Conservation (phyloP, 2,888 invertebrate species). For the Heliconius aoede region DNA sequence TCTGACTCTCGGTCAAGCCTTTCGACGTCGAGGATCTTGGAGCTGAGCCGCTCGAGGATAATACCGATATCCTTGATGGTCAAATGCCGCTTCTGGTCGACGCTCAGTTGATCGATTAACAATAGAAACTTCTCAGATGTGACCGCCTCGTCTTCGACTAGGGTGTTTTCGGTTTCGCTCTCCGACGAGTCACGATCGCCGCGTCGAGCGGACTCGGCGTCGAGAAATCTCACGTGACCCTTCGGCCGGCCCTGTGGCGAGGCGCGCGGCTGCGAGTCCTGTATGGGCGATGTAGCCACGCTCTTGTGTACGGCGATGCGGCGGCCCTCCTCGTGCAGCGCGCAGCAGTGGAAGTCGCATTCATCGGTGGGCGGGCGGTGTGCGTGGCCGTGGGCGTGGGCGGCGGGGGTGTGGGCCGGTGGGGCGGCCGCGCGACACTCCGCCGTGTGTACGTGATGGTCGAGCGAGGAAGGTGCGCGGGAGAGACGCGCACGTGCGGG, state of each 20-base stretch:
- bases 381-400: conserved; percentile 74
- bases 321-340: conserved; percentile 95
- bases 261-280: conserved; percentile 88
- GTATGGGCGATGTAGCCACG: conserved; percentile 96
- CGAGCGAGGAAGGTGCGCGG: conserved; percentile 87
- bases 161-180: conserved; percentile 96
- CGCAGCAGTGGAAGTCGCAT: conserved; percentile 98
- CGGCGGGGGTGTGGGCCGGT: conserved; percentile 79
- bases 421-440: conserved; percentile 91
- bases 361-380: conserved; percentile 87
- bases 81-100: conserved; percentile 95
- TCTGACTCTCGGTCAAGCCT: conserved; percentile 95
- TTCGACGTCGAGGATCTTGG: conserved; percentile 97
- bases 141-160: conserved; percentile 94
- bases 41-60: conserved; percentile 95
- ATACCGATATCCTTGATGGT: conserved; percentile 98
- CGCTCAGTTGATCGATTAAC: conserved; percentile 95
- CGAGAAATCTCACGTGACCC: conserved; percentile 94
- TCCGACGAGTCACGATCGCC: conserved; percentile 94
- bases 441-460: conserved; percentile 86
- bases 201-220: conserved; percentile 86
- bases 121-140: conserved; percentile 96
- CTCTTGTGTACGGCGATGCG: conserved; percentile 96
- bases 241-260: conserved; percentile 87
- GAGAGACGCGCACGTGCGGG: conserved; percentile 89